Percentiles rank a stretch among this genome's conserved stretches.
phyloP scores from a whole-genome alignment of 2,113 vertebrate genomes.

The Onychorhynchus coronatus region DNA sequence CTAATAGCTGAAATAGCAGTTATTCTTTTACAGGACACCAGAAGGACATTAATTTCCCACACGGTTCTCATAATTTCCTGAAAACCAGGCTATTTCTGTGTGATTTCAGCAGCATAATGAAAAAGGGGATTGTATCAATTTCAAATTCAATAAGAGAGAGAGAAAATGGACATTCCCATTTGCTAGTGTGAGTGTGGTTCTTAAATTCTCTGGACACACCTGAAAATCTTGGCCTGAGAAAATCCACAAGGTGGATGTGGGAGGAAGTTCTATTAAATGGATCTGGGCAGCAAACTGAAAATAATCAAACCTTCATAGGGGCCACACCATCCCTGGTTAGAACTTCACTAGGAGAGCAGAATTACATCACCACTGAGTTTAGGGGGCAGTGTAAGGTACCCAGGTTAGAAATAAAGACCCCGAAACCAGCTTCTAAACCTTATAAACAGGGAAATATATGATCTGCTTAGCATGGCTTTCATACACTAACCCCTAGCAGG shows the following conservation, averaged over 20 bases:
- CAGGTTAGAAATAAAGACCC: neutral
- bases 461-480: neutral
- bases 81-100: neutral
- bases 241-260: neutral
- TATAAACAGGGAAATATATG: neutral
- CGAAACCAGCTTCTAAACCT: neutral
- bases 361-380: neutral
- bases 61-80: neutral
- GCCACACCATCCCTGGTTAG: neutral
- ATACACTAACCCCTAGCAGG: neutral
- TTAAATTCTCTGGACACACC: neutral
- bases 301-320: neutral
- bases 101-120: neutral
- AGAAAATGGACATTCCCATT: neutral
- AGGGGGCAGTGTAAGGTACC: neutral
- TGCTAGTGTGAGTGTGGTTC: neutral
- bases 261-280: neutral
- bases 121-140: neutral
- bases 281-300: neutral
- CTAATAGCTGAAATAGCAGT: neutral
- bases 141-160: neutral
- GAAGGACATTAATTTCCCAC: neutral
- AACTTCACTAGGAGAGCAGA: neutral
- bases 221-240: neutral
- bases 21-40: neutral